Percentiles rank a stretch among this genome's conserved stretches.
Evolutionary conservation across 2,888 invertebrate species (phyloP).

Genomic region (Leptopilina drosophilae): DNA sequence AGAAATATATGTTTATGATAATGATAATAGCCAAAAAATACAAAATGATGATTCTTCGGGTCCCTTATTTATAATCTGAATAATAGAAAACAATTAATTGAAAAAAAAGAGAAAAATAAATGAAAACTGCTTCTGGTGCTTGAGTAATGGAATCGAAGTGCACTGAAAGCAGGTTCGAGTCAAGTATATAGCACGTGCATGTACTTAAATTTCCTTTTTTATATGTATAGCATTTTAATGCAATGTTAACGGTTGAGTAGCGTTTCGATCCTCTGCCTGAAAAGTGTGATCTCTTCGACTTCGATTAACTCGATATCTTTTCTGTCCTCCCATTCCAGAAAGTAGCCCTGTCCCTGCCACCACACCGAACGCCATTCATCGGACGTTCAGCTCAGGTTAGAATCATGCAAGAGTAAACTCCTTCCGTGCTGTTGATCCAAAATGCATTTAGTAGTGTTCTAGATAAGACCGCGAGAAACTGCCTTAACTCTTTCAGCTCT

Average conservation of each 20-base stretch:
- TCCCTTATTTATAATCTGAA: background rate
- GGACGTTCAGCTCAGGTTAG: conserved; percentile 75
- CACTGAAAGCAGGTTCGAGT: background rate
- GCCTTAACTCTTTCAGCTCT: conserved; percentile 40
- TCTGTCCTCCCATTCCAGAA: conserved; percentile 70
- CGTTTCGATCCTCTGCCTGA: conserved; percentile 39
- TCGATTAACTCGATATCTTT: conserved; percentile 70
- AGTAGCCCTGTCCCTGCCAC: conserved; percentile 72
- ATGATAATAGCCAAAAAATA: too few species aligned
- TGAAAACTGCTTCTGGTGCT: background rate
- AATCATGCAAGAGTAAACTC: conserved; percentile 68
- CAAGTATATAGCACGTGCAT: background rate
- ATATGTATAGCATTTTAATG: conserved; percentile 49
- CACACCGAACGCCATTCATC: conserved; percentile 72
- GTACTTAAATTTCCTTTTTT: conserved; percentile 49
- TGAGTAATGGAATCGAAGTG: conserved; percentile 2
- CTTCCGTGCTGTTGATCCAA: conserved; percentile 57
- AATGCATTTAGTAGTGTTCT: conserved; percentile 57
- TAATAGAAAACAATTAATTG: background rate
- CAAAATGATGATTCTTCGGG: background rate
- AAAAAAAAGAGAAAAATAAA: background rate
- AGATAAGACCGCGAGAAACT: conserved; percentile 39
- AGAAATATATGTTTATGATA: too few species aligned
- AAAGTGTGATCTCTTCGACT: conserved; percentile 40
- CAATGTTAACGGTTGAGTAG: conserved; percentile 45